Conservation (phyloP, 2,797 vertebrate genomes). For the Schizopygopsis pylzovi region DNA sequence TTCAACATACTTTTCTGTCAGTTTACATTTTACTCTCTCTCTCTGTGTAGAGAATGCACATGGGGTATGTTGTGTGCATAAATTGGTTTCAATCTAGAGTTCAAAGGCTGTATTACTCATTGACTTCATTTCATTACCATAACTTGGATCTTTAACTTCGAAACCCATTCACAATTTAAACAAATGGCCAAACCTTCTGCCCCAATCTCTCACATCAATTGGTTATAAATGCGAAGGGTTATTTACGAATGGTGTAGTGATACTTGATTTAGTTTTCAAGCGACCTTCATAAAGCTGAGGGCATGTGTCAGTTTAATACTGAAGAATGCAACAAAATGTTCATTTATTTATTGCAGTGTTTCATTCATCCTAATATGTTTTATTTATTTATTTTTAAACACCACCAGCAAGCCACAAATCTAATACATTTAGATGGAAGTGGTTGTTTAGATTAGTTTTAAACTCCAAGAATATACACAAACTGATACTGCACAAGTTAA, state of each 20-base stretch:
- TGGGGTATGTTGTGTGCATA: constrained; percentile 25
- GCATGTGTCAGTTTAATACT: not conserved
- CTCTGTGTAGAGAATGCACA: not conserved
- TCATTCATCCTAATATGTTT: not conserved
- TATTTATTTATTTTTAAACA: not conserved
- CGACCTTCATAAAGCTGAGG: not conserved
- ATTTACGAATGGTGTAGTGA: constrained; percentile 1
- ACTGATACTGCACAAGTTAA: not conserved
- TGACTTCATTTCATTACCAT: constrained; percentile 43
- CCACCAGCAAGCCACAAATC: not conserved
- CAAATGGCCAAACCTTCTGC: constrained; percentile 7
- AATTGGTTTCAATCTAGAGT: constrained; percentile 44
- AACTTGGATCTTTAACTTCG: constrained; percentile 18
- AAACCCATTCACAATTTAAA: constrained; percentile 15
- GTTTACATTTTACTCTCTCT: constrained; percentile 16
- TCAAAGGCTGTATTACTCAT: constrained; percentile 9
- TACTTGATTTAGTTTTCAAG: not conserved
- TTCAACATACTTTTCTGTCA: not conserved
- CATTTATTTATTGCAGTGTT: constrained; percentile 10
- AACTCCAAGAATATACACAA: not conserved
- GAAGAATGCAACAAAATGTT: not conserved
- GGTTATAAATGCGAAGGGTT: not conserved
- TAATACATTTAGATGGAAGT: not conserved
- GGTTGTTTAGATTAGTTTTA: not conserved
- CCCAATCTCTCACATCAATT: not conserved